Evolutionary conservation across 2,113 vertebrate species (phyloP), one percentile per base, ranked within the genome.

Genomic region (Hiodon tergisus): DNA sequence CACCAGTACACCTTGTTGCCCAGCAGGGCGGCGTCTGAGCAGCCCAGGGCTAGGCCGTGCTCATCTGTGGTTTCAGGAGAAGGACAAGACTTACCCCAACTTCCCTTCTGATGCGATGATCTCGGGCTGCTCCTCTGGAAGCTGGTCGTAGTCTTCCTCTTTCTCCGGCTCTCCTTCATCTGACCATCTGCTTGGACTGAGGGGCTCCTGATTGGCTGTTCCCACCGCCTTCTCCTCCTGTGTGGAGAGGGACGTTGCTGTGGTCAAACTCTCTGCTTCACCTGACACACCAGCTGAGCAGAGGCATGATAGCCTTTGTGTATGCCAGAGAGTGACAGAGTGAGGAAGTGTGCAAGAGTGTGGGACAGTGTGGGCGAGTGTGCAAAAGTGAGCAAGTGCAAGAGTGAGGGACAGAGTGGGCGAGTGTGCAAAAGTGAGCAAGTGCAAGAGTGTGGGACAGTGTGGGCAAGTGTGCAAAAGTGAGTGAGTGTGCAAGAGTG

Each of bases 151-250:
- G 4, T 74, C 62, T 10, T 74, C 63, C 6, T 58, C 46, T 13
- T 67, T 31, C 11, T 13, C 17, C 47, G 51, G 59, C 8, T 74
- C 53, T 46, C 67, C 61, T 11, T 72, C 58, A 2, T 51, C 13
- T 47, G 63, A 51, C 16, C 10, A 48, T 48, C 11, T 16, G 9
- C 9, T 16, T 3, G 69, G 55, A 48, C 69, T 71, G 55, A 14
- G 46, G 4, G 14, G 73, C 3, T 65, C 46, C 6, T 4, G 6
- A 7, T 31, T 53, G 6, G 10, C 11, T 7, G 65, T 1, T 5
- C 54, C 65, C 13, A n/a, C 51, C 0, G 13, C 9, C 63, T 47
- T 13, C 73, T 74, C 73, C 53, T 74, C 73, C 73, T 74, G 54
- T 48, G 55, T 4, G 5, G 51, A 59, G 52, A 70, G 5, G 55